These are phyloP conservation scores for Poecile atricapillus DNA, from an alignment of 2,113 vertebrate species.

Conservation along the genomic window DNA sequence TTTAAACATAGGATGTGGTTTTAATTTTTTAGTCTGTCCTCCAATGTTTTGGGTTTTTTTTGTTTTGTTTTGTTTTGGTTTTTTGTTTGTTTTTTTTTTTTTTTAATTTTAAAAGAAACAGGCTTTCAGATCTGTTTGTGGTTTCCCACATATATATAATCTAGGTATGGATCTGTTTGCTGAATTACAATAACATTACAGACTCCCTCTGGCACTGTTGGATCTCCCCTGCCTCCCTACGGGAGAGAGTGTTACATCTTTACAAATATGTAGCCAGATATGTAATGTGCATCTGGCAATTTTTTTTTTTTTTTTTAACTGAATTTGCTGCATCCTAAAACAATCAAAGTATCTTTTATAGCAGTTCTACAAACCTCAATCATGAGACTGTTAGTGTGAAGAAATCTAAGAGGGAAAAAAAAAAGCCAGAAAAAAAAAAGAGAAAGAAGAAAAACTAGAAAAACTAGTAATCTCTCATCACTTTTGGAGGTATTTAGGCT, in stretches of 20 bases:
- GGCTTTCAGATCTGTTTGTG: not conserved
- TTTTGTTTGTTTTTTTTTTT: not conserved
- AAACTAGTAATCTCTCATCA: not conserved
- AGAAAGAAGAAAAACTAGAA: not conserved
- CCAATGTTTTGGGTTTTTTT: not conserved
- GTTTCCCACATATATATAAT: not conserved
- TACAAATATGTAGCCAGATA: not conserved
- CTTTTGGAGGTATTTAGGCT: not conserved
- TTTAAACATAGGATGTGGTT: not conserved
- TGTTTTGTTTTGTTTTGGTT: no score
- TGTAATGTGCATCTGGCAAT: not conserved
- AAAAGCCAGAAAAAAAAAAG: not conserved
- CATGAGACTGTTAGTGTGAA: not conserved
- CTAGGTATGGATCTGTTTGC: not conserved
- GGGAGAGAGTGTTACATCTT: not conserved
- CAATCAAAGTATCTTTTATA: not conserved
- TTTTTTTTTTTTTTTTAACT: not conserved
- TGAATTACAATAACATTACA: not conserved
- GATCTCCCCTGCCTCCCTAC: not conserved
- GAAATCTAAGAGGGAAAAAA: fast-evolving
- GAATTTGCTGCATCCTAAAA: not conserved
- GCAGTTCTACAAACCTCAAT: not conserved
- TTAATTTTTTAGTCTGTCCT: not conserved
- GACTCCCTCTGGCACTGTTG: not conserved
- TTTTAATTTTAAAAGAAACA: not conserved